Evolutionary conservation across 2,113 vertebrate genomes (phyloP).

Genomic region (Nasalis larvatus): DNA sequence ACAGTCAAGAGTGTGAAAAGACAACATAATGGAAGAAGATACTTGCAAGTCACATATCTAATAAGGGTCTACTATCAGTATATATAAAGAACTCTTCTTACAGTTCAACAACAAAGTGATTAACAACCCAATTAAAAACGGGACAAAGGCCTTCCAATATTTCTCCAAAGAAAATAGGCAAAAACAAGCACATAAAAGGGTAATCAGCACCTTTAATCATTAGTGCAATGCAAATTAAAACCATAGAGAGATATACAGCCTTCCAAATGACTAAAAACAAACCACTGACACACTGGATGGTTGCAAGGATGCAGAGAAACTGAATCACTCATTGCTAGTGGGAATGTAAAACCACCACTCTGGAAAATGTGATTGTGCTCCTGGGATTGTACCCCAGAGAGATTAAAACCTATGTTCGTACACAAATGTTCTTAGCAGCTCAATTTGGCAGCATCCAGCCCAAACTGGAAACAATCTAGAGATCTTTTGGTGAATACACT

Average conservation of each 20-base stretch:
- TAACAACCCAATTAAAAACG: neutral
- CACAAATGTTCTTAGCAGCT: neutral
- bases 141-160: neutral
- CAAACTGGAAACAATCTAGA: neutral
- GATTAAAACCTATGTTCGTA: neutral
- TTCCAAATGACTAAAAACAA: neutral
- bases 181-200: neutral
- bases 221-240: neutral
- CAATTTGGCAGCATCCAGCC: neutral
- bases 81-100: neutral
- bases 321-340: neutral
- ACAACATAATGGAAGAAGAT: neutral
- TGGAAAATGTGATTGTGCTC: neutral
- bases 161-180: neutral
- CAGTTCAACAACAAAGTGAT: neutral
- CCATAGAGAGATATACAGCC: neutral
- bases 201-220: neutral
- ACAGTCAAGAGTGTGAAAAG: neutral
- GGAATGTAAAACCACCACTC: neutral
- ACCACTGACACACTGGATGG: neutral
- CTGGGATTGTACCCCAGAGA: neutral
- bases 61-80: neutral
- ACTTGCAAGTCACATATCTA: neutral
- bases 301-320: neutral
- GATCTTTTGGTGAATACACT: neutral